A percentile compares a stretch with the other conserved stretches of the same genome.
Conservation (phyloP, 2,797 vertebrate species). For the Liparis tanakae region DNA sequence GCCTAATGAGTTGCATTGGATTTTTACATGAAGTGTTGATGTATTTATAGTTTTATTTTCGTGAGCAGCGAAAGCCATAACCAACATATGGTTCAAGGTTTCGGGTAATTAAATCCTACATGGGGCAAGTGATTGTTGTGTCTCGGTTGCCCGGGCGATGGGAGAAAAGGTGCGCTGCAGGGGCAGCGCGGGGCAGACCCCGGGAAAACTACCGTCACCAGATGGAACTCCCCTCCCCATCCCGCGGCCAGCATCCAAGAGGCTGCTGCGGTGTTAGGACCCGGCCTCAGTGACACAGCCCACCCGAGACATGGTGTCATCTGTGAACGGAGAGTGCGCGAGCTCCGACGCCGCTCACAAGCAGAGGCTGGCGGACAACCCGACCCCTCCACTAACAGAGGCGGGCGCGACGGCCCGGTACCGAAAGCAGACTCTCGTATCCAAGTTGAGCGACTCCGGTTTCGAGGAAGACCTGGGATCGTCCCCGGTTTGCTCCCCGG, state of each 20-base stretch:
- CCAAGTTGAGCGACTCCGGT: conserved; percentile 79
- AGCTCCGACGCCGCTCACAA: conserved; percentile 23
- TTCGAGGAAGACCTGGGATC: conserved; percentile 80
- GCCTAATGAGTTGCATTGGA: no score
- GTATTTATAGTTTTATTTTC: neutral
- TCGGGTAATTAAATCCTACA: conserved; percentile 31
- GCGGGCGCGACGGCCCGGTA: conserved; percentile 65
- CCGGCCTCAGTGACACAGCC: neutral
- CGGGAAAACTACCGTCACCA: conserved; percentile 77
- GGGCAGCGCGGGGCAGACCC: conserved; percentile 84
- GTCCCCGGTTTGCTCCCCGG: conserved; percentile 35
- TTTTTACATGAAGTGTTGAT: neutral
- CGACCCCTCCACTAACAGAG: conserved; percentile 24
- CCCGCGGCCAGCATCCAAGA: conserved; percentile 27
- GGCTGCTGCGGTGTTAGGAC: conserved; percentile 10
- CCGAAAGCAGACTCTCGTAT: conserved; percentile 79
- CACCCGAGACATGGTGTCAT: conserved; percentile 66
- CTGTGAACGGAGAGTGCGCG: neutral
- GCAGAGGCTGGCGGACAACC: conserved; percentile 42
- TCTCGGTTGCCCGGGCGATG: conserved; percentile 57
- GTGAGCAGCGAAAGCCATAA: neutral
- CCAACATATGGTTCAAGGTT: conserved; percentile 42
- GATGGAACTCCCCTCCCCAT: conserved; percentile 37
- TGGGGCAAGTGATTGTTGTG: conserved; percentile 40
- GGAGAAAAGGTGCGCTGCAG: conserved; percentile 18